phyloP scores from a whole-genome alignment of 2,888 invertebrate genomes.

The Drosophila mulleri region DNA sequence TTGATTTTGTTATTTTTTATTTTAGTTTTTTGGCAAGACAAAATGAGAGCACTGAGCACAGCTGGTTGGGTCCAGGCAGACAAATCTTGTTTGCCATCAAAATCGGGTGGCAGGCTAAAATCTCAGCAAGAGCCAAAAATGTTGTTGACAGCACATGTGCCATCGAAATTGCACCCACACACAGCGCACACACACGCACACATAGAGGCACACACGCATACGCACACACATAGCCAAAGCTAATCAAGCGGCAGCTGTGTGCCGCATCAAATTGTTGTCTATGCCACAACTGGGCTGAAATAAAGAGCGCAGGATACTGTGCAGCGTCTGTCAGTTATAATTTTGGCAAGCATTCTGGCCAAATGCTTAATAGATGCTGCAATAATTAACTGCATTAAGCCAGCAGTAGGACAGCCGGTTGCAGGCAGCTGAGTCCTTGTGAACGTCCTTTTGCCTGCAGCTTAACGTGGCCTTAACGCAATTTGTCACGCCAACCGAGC shows the following conservation, averaged over 20 bases:
- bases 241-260: slow-evolving; percentile 71
- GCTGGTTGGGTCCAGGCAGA: slow-evolving; percentile 30
- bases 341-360: slow-evolving; percentile 26
- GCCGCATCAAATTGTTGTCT: slow-evolving; percentile 43
- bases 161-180: slow-evolving; percentile 49
- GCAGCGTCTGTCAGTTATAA: slow-evolving; percentile 38
- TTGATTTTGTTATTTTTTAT: not conserved
- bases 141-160: slow-evolving; percentile 64
- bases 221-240: slow-evolving; percentile 33
- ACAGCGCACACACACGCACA: not conserved
- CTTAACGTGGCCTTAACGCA: slow-evolving; percentile 75
- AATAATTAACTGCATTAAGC: slow-evolving; percentile 75
- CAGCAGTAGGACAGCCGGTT: slow-evolving; percentile 22
- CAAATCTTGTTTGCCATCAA: slow-evolving; percentile 42
- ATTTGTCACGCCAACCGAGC: slow-evolving; percentile 68
- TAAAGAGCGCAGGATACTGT: slow-evolving; percentile 39
- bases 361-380: slow-evolving; percentile 67
- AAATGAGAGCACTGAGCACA: slow-evolving; percentile 35
- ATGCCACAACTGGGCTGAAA: slow-evolving; percentile 21
- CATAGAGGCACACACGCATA: not conserved
- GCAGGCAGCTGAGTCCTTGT: slow-evolving; percentile 24
- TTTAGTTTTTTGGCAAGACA: slow-evolving; percentile 32
- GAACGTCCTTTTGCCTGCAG: slow-evolving; percentile 50
- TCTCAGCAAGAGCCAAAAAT: slow-evolving; percentile 45
- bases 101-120: slow-evolving; percentile 23